Evolutionary conservation across 2,888 invertebrate genomes (phyloP).

Genomic region (Leptinotarsa rubiginosa): DNA sequence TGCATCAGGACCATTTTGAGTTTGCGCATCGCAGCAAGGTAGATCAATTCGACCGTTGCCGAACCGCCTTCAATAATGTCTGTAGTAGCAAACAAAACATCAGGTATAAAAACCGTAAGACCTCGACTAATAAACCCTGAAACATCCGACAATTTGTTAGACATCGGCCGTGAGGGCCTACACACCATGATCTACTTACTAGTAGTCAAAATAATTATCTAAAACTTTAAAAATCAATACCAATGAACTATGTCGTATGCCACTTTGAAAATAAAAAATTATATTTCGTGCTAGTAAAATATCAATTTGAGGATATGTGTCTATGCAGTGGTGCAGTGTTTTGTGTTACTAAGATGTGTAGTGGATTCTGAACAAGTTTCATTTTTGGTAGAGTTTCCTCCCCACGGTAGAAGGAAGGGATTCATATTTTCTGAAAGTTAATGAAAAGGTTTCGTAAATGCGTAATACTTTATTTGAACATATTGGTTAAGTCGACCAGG

Average conservation of each 20-base stretch:
- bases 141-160: too few relatives aligned
- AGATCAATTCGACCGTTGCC: too few relatives aligned
- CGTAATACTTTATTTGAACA: neutral
- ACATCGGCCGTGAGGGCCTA: too few relatives aligned
- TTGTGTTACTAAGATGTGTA: constrained; percentile 44
- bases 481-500: too few relatives aligned
- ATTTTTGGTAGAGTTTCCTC: constrained; percentile 43
- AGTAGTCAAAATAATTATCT: neutral
- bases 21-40: too few relatives aligned
- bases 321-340: constrained; percentile 53
- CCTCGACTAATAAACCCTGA: too few relatives aligned
- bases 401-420: constrained; percentile 60
- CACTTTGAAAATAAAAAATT: neutral
- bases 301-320: constrained; percentile 55
- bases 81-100: too few relatives aligned
- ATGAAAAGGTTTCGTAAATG: constrained; percentile 9
- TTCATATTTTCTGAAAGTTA: constrained; percentile 35
- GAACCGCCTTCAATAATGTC: too few relatives aligned
- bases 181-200: too few relatives aligned
- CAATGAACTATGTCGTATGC: too few relatives aligned
- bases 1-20: too few relatives aligned
- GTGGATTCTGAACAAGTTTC: constrained; percentile 30
- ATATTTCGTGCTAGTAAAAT: neutral
- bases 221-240: neutral
- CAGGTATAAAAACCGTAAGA: too few relatives aligned